Base-by-base conservation (phyloP, 92 coral and sea anemone species). In the Desmophyllum pertusum region DNA sequence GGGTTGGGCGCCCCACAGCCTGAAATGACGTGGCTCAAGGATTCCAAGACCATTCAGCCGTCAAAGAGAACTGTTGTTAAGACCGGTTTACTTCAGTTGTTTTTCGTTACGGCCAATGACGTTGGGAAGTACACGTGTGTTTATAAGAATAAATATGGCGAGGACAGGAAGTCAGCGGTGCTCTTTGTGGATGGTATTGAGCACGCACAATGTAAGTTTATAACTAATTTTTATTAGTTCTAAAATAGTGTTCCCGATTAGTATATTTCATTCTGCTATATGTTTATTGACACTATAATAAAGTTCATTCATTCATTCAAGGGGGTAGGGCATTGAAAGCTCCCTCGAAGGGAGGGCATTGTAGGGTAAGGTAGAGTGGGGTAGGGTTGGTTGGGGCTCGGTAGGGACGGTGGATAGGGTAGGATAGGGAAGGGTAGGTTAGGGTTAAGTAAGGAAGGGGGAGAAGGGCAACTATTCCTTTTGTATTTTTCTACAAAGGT, bases 61-160 rank as follows among this genome's bases (percentile, higher is more conserved):
- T 80, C 86, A 38, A 57, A 27, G 51, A 72, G 68, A 30, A 21
- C n/a, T 50, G 18, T 36, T 23, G 29, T 57, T 3, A 3, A 57
- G 4, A 10, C 2, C 0, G 40, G 68, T 45, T 10, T 6, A 10
- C 73, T 89, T 39, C 59, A 57, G 57, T 51, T 89, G 46, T 59
- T 73, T 70, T 29, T 63, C 29, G 93, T 89, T 27, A 77, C 87
- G 19, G 62, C 70, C 10, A 38, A 74, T 11, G 95, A 92, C 78
- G 91, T 87, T 37, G 93, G 95, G 39, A 85, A 40, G 57, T 89
- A 92, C 80, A 92, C 95, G 37, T 94, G 98, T 51, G 86, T 83
- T 30, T 94, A 89, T 11, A 37, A 61, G 19, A 94, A 92, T 71
- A 18, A 23, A 1, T 8, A 51, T 31, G 98, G 98, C 14, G 69